phyloP scores from a whole-genome alignment of 2,888 invertebrate genomes.

The Eupeodes latifasciatus region DNA sequence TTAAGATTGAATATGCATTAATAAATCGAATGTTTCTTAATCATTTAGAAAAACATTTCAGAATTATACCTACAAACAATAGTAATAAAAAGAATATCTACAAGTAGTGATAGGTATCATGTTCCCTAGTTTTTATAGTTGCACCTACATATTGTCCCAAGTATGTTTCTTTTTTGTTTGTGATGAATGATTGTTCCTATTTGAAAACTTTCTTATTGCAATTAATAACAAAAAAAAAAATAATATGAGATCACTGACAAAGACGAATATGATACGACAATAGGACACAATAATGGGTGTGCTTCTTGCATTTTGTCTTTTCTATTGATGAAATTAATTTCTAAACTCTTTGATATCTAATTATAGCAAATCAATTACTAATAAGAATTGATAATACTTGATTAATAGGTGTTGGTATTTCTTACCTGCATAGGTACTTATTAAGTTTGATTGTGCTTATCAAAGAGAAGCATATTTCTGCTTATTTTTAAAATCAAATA shows the following conservation, averaged over 20 bases:
- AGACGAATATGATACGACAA: not conserved
- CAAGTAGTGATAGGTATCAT: slow-evolving; percentile 7
- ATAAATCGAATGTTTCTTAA: slow-evolving; percentile 8
- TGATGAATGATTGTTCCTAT: slow-evolving; percentile 14
- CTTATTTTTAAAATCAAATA: not conserved
- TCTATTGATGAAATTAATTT: not conserved
- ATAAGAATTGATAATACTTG: slow-evolving; percentile 13
- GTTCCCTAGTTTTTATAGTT: not conserved
- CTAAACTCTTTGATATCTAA: slow-evolving; percentile 10
- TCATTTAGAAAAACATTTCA: not conserved
- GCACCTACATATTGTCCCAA: not conserved
- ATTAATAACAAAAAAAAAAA: slow-evolving; percentile 11
- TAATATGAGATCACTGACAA: slow-evolving; percentile 36
- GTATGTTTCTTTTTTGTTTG: not conserved
- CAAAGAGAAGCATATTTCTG: not conserved
- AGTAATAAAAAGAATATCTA: not conserved
- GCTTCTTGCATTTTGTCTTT: not conserved
- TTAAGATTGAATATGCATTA: not conserved
- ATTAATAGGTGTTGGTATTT: not conserved
- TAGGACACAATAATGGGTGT: slow-evolving; percentile 12
- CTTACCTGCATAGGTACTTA: too few relatives aligned
- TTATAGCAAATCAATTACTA: slow-evolving; percentile 27
- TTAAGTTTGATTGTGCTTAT: slow-evolving; percentile 35
- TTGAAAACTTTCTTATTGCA: not conserved
- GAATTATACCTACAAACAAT: not conserved